Percentiles rank a stretch among this genome's conserved stretches.
Evolutionary conservation across 23 tunicate species (phyloP).

Genomic region (Halocynthia roretzi): DNA sequence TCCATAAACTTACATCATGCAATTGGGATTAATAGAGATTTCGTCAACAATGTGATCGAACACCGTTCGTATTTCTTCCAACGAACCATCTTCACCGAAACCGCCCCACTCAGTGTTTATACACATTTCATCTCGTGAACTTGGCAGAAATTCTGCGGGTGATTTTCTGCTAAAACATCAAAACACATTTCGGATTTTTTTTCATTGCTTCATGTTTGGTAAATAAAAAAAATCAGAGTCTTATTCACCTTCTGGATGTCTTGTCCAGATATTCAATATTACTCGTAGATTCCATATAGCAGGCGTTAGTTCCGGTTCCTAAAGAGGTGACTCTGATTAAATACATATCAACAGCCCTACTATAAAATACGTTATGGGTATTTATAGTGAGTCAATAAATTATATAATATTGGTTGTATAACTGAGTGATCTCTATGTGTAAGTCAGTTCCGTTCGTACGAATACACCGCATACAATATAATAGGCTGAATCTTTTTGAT

Average conservation of each 20-base stretch:
- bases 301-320: constrained; percentile 66
- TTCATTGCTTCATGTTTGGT: neutral
- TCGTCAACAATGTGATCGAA: constrained; percentile 42
- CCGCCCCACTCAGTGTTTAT: constrained; percentile 73
- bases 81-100: constrained; percentile 52
- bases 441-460: no score
- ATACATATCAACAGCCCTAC: no score
- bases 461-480: no score
- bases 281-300: constrained; percentile 47
- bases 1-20: constrained; percentile 12
- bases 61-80: constrained; percentile 37
- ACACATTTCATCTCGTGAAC: constrained; percentile 33
- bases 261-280: constrained; percentile 9
- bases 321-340: neutral
- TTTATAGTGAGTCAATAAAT: no score
- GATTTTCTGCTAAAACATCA: neutral
- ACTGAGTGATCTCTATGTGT: no score
- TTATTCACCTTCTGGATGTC: neutral
- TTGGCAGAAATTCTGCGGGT: neutral
- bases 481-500: no score
- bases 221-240: neutral
- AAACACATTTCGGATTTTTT: neutral
- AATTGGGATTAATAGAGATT: constrained; percentile 26
- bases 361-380: no score
- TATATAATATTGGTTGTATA: no score